A percentile compares a stretch with the other conserved stretches of the same genome.
Conservation (phyloP, 1,140 invertebrate species). For the Varroa destructor region DNA sequence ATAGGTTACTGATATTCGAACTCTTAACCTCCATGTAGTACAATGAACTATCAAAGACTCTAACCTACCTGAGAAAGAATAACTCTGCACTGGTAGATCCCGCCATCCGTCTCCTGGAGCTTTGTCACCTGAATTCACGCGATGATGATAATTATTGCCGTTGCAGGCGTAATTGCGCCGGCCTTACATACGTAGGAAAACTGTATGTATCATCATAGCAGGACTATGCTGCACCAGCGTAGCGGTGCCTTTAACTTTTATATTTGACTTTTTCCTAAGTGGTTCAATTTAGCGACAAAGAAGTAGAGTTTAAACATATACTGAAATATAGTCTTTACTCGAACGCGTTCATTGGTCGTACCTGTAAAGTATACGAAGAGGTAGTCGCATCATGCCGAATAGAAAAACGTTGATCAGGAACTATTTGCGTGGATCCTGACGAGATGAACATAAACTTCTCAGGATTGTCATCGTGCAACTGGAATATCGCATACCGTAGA, state of each 20-base stretch:
- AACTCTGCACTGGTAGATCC: slow-evolving; percentile 71
- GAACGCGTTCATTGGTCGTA: slow-evolving; percentile 38
- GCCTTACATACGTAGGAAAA: too few relatives aligned
- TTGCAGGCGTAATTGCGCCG: too few relatives aligned
- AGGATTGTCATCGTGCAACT: slow-evolving; percentile 28
- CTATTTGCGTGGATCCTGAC: slow-evolving; percentile 60
- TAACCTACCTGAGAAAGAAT: slow-evolving; percentile 38
- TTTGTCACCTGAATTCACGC: slow-evolving; percentile 59
- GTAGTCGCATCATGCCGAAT: slow-evolving; percentile 62
- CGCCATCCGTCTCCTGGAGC: slow-evolving; percentile 82
- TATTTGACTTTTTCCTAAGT: too few relatives aligned
- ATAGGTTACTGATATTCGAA: too few relatives aligned
- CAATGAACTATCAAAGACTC: too few relatives aligned
- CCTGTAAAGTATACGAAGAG: slow-evolving; percentile 63
- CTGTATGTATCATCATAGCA: too few relatives aligned
- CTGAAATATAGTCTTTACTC: slow-evolving; percentile 29
- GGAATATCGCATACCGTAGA: too few relatives aligned
- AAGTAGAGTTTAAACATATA: slow-evolving; percentile 30
- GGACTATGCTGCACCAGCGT: too few relatives aligned
- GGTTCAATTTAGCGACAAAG: too few relatives aligned
- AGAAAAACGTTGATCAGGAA: slow-evolving; percentile 55
- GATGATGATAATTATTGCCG: too few relatives aligned
- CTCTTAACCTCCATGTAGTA: too few relatives aligned
- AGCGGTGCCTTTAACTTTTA: too few relatives aligned
- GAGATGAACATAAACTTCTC: slow-evolving; percentile 47